Conservation (phyloP, 2,888 invertebrate species). For the Actias luna region DNA sequence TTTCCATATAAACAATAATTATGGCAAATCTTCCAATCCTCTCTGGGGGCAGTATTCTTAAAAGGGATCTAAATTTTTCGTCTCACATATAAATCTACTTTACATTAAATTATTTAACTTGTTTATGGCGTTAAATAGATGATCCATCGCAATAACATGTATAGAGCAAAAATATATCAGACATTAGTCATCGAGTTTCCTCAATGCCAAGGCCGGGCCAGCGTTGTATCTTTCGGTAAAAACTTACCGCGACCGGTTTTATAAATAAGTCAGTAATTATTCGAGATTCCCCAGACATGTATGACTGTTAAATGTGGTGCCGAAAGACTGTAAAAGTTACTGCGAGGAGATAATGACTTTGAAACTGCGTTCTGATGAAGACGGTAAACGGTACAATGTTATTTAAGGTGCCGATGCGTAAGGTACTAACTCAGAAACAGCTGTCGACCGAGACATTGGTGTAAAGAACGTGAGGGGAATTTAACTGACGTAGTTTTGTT, state of each 20-base stretch:
- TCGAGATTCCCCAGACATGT: conserved; percentile 9
- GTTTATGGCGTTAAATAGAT: not conserved
- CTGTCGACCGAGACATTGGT: conserved; percentile 18
- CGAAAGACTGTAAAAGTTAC: conserved; percentile 16
- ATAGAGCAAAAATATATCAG: conserved; percentile 21
- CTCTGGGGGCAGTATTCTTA: too few relatives aligned
- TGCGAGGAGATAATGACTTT: conserved; percentile 23
- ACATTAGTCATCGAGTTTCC: conserved; percentile 61
- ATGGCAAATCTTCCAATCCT: too few relatives aligned
- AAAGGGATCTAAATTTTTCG: too few relatives aligned
- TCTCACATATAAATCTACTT: too few relatives aligned
- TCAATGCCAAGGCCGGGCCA: conserved; percentile 73
- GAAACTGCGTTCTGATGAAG: conserved; percentile 19
- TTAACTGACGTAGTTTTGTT: not conserved
- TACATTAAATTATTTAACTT: too few relatives aligned
- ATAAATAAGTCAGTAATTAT: conserved; percentile 47
- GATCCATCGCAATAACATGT: not conserved
- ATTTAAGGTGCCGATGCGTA: conserved; percentile 13
- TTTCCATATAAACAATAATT: too few relatives aligned
- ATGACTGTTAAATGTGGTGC: conserved; percentile 40
- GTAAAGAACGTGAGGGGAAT: conserved; percentile 11
- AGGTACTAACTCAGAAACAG: conserved; percentile 17
- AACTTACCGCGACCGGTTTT: conserved; percentile 57
- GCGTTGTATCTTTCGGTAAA: conserved; percentile 43
- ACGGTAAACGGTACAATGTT: conserved; percentile 20